phyloP scores from a whole-genome alignment of 2,888 invertebrate genomes.

The Rhagonycha fulva region DNA sequence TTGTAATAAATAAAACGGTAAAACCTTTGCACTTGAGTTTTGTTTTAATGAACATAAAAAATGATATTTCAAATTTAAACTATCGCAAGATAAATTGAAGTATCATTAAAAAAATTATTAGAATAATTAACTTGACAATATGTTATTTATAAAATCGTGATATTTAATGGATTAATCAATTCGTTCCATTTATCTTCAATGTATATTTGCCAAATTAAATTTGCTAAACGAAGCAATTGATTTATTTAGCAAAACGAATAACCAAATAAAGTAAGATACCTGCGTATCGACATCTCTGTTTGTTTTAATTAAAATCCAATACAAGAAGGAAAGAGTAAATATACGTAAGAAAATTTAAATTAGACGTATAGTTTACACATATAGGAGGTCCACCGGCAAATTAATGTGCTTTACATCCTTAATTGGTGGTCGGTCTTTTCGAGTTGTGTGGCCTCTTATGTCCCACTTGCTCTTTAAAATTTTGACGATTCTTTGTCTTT shows the following conservation, averaged over 20 bases:
- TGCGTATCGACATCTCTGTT: constrained; percentile 17
- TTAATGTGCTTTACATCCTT: constrained; percentile 58
- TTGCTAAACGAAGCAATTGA: constrained; percentile 34
- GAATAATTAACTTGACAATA: not conserved
- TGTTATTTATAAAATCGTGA: not conserved
- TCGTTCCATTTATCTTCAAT: constrained; percentile 33
- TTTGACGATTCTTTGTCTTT: constrained; percentile 35
- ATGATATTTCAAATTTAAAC: not conserved
- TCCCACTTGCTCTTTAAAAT: constrained; percentile 20
- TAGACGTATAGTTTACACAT: constrained; percentile 44
- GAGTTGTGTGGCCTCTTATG: constrained; percentile 52
- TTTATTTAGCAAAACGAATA: not conserved
- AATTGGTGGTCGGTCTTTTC: constrained; percentile 51
- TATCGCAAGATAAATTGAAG: not conserved
- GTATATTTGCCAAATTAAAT: constrained; percentile 38
- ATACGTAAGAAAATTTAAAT: constrained; percentile 28
- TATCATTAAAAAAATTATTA: not conserved
- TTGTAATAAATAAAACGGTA: not conserved
- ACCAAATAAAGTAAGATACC: constrained; percentile 9
- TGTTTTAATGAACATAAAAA: not conserved
- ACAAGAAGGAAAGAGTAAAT: constrained; percentile 15
- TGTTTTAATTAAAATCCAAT: constrained; percentile 21
- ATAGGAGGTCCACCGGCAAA: constrained; percentile 55
- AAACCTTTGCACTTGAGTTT: not conserved
- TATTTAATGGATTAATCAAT: constrained; percentile 11